Percentiles rank a stretch among this genome's conserved stretches.
phyloP scores from a whole-genome alignment of 2,113 vertebrate species.

The Isurus oxyrinchus region DNA sequence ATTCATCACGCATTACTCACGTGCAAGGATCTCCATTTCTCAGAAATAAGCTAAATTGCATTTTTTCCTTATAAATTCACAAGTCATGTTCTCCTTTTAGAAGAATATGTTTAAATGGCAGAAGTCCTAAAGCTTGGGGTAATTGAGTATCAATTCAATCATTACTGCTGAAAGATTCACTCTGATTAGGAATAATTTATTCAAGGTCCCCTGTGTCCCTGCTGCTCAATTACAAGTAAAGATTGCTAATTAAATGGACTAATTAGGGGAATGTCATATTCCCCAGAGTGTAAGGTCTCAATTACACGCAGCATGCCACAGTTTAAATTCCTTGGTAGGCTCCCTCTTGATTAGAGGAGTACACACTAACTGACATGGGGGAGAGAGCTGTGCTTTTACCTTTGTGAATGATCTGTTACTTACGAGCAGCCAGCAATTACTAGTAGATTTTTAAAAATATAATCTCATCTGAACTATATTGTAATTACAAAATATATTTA shows the following conservation, averaged over 20 bases:
- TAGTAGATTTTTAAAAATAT: neutral
- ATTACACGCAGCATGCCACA: constrained; percentile 5
- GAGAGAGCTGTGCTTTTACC: neutral
- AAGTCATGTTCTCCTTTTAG: neutral
- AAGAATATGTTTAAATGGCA: neutral
- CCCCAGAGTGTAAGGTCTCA: neutral
- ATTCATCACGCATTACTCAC: neutral
- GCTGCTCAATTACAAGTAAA: constrained; percentile 8
- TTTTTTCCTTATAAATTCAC: neutral
- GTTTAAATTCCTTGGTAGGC: neutral
- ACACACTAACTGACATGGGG: neutral
- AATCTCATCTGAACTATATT: neutral
- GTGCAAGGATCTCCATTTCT: neutral
- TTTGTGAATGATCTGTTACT: neutral
- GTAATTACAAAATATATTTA: neutral
- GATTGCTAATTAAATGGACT: constrained; percentile 17
- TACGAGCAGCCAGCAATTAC: neutral
- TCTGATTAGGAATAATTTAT: constrained; percentile 8
- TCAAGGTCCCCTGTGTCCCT: neutral
- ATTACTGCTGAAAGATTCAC: neutral
- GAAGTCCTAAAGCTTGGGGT: neutral
- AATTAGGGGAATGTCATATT: constrained; percentile 4
- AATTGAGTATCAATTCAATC: neutral
- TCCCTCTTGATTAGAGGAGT: neutral
- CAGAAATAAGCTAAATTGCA: neutral